These are phyloP conservation scores for Spodoptera exigua DNA, from an alignment of 2,888 invertebrate genomes.

Conservation along the genomic window DNA sequence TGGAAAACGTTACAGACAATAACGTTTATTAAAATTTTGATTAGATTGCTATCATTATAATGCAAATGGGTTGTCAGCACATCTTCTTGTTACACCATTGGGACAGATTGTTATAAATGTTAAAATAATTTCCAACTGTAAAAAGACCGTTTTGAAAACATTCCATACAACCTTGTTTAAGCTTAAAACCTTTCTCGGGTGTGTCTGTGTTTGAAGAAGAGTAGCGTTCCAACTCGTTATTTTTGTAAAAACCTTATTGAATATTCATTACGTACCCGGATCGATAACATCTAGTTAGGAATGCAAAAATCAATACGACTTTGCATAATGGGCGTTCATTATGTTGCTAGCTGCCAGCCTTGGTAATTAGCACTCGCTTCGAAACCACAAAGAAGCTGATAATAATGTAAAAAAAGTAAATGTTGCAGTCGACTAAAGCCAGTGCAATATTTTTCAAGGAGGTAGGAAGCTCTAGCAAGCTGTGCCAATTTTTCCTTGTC, in stretches of 20 bases:
- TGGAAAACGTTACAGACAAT: conserved; percentile 53
- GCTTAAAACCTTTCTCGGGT: not conserved
- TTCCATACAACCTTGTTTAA: too few species aligned
- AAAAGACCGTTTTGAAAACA: too few species aligned
- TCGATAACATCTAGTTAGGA: conserved; percentile 40
- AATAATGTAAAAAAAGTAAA: conserved; percentile 23
- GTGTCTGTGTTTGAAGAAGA: conserved; percentile 15
- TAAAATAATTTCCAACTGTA: not conserved
- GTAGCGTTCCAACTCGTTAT: conserved; percentile 20
- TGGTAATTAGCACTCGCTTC: conserved; percentile 45
- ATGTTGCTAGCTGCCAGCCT: conserved; percentile 22
- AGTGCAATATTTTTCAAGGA: conserved; percentile 59
- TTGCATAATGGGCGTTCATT: conserved; percentile 42
- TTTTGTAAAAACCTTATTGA: conserved; percentile 12
- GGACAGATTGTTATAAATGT: conserved; percentile 6
- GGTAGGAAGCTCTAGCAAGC: conserved; percentile 65
- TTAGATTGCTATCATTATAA: conserved; percentile 19
- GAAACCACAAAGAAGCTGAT: conserved; percentile 38
- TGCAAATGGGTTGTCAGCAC: conserved; percentile 31
- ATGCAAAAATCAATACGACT: conserved; percentile 49
- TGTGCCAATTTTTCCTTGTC: conserved; percentile 76
- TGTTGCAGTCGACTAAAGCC: conserved; percentile 41
- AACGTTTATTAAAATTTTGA: conserved; percentile 56
- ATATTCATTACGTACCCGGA: conserved; percentile 38
- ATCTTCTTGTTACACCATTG: conserved; percentile 14